phyloP scores from a whole-genome alignment of 2,888 invertebrate species.

The Pyrochroa serraticornis region DNA sequence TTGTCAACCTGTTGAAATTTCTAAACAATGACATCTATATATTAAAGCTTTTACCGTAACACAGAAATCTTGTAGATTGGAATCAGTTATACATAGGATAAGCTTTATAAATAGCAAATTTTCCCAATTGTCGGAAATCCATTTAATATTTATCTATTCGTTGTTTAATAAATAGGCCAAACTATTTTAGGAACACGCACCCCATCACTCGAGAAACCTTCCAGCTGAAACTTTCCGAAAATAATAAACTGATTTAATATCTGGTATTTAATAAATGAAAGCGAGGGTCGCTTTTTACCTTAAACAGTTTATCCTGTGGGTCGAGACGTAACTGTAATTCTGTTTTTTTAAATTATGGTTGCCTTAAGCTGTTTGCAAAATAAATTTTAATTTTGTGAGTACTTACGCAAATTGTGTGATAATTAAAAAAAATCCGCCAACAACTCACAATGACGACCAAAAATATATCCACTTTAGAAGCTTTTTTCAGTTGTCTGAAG shows the following conservation, averaged over 20 bases:
- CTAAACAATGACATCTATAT: too few species aligned
- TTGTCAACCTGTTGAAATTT: too few species aligned
- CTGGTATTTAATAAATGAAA: constrained; percentile 50
- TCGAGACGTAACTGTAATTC: constrained; percentile 26
- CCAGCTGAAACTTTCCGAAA: constrained; percentile 44
- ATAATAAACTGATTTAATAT: constrained; percentile 56
- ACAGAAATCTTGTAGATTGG: too few species aligned
- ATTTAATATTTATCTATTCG: too few species aligned
- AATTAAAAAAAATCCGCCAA: neutral
- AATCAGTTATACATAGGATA: too few species aligned
- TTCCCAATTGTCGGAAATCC: too few species aligned
- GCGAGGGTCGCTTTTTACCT: constrained; percentile 21
- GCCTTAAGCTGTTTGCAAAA: constrained; percentile 24
- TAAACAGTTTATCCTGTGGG: constrained; percentile 10
- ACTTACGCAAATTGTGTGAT: too few species aligned
- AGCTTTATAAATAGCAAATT: too few species aligned
- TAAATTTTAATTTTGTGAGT: constrained; percentile 5
- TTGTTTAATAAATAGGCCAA: too few species aligned
- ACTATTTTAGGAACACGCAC: constrained; percentile 11
- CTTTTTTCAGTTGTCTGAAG: neutral
- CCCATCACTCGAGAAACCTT: constrained; percentile 6
- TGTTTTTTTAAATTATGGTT: constrained; percentile 25
- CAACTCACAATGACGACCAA: neutral
- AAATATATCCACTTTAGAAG: neutral
- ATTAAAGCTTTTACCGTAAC: too few species aligned